A percentile compares a stretch with the other conserved stretches of the same genome.
phyloP scores from a whole-genome alignment of 2,113 vertebrate genomes.

The Actinemys pallida region DNA sequence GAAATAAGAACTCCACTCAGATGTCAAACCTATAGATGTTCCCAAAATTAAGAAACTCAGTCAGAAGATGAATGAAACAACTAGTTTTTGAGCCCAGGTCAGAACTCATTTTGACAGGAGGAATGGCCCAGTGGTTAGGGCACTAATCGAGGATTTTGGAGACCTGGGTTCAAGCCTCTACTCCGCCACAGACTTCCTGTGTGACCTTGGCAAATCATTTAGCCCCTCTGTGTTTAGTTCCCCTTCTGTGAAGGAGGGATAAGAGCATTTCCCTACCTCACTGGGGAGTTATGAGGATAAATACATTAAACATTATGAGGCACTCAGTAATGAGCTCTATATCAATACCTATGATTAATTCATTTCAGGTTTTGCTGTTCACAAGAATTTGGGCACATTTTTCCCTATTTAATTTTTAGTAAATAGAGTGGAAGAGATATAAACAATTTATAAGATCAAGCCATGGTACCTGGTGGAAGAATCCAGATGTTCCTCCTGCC shows the following conservation, averaged over 20 bases:
- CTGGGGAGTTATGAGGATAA: neutral
- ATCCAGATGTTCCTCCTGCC: conserved; percentile 66
- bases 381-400: conserved; percentile 61
- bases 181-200: conserved; percentile 35
- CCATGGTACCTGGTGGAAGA: conserved; percentile 65
- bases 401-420: conserved; percentile 61
- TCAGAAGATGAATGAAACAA: neutral
- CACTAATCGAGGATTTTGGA: neutral
- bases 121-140: neutral
- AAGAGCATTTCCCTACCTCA: neutral
- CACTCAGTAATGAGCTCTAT: conserved; percentile 60
- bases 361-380: conserved; percentile 46
- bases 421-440: conserved; percentile 52
- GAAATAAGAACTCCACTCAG: neutral
- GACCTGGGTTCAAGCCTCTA: neutral
- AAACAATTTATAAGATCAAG: conserved; percentile 59
- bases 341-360: conserved; percentile 63
- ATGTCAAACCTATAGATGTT: neutral
- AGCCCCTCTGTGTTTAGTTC: conserved; percentile 45
- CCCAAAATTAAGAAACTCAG: neutral
- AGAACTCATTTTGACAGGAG: neutral
- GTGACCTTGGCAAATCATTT: conserved; percentile 60
- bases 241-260: conserved; percentile 32
- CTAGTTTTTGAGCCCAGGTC: neutral
- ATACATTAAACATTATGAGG: conserved; percentile 51